A percentile compares a stretch with the other conserved stretches of the same genome.
phyloP scores from a whole-genome alignment of 2,797 vertebrate genomes.

The Neopelma chrysocephalum region DNA sequence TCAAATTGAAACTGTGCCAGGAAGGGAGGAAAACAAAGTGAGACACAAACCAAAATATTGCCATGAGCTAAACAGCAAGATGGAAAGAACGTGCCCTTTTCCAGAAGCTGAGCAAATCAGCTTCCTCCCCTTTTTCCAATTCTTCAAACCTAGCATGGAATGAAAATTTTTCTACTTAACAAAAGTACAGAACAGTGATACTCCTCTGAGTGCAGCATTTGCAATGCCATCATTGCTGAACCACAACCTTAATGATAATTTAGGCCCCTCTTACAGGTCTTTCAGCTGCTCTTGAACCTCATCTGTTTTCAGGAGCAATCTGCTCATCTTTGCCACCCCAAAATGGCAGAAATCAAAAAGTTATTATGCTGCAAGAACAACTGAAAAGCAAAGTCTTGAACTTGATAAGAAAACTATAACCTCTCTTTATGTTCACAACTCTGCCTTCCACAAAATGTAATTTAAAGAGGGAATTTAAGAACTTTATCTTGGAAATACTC shows the following conservation, averaged over 20 bases:
- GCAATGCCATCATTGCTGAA: neutral
- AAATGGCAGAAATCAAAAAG: conserved; percentile 40
- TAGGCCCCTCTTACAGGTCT: neutral
- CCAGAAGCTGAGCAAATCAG: neutral
- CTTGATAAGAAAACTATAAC: conserved; percentile 18
- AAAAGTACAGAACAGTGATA: neutral
- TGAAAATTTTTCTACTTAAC: neutral
- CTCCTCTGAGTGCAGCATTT: neutral
- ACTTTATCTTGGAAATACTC: conserved; percentile 5
- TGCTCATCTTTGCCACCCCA: conserved; percentile 7
- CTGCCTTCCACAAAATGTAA: conserved; percentile 1
- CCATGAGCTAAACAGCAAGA: neutral
- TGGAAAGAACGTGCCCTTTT: neutral
- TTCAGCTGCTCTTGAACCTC: conserved; percentile 2
- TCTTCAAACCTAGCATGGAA: neutral
- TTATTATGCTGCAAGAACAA: conserved; percentile 2
- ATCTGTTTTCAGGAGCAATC: conserved; percentile 18
- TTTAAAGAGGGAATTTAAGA: conserved; percentile 11
- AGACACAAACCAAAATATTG: neutral
- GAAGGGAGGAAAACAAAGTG: neutral
- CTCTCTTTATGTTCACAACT: neutral
- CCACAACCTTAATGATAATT: neutral
- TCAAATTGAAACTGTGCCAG: neutral
- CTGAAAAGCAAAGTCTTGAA: conserved; percentile 5
- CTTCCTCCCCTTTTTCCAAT: neutral